Conservation (phyloP, 2,797 vertebrate genomes). For the Acrossocheilus fasciatus region DNA sequence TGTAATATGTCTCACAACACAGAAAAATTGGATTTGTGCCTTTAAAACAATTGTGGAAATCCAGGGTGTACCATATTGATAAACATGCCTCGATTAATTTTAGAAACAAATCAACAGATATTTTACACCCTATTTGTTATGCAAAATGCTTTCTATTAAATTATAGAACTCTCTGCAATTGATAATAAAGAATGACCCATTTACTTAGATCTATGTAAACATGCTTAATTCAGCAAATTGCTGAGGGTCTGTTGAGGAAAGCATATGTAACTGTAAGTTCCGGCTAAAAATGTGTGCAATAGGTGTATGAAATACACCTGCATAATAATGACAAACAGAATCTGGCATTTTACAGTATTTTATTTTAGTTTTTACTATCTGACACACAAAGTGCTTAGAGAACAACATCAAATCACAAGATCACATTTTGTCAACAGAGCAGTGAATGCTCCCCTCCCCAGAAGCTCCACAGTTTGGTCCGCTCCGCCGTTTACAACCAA, state of each 20-base stretch:
- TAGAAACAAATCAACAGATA: not conserved
- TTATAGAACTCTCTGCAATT: not conserved
- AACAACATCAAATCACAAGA: slow-evolving; percentile 82
- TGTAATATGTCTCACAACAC: not conserved
- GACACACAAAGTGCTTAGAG: slow-evolving; percentile 85
- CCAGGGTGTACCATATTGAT: not conserved
- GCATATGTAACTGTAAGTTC: not conserved
- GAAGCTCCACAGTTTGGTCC: slow-evolving; percentile 49
- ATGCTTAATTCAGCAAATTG: not conserved
- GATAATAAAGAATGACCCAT: not conserved
- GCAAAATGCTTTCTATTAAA: not conserved
- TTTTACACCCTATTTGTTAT: not conserved
- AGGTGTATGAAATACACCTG: not conserved
- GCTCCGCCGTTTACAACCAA: slow-evolving; percentile 36
- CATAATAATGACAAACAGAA: slow-evolving; percentile 10
- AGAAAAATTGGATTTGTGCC: not conserved
- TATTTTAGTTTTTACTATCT: slow-evolving; percentile 79
- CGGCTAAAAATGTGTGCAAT: not conserved
- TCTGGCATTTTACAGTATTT: slow-evolving; percentile 65
- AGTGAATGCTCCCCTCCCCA: slow-evolving; percentile 65
- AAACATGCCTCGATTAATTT: not conserved
- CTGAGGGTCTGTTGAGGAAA: not conserved
- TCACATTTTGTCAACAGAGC: slow-evolving; percentile 76
- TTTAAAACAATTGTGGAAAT: not conserved
- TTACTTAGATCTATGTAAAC: not conserved